Evolutionary conservation across 2,888 invertebrate species (phyloP).

Genomic region (Dryadula phaetusa): DNA sequence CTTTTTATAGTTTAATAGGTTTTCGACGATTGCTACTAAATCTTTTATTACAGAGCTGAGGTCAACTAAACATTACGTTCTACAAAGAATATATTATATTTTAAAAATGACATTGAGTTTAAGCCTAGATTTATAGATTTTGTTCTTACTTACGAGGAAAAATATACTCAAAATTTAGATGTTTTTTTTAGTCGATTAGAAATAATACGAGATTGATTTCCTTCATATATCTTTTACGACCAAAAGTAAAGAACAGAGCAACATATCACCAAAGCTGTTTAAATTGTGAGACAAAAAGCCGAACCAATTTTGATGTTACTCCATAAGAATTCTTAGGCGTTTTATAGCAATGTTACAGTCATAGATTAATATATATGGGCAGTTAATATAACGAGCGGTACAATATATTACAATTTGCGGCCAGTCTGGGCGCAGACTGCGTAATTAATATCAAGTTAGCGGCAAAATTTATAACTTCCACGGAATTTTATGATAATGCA

Average conservation of each 20-base stretch:
- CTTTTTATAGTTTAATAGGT: conserved; percentile 33
- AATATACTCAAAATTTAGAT: too few relatives aligned
- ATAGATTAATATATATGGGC: conserved; percentile 46
- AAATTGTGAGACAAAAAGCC: not conserved
- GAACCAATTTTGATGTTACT: not conserved
- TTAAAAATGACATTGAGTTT: not conserved
- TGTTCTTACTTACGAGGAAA: too few relatives aligned
- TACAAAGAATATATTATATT: not conserved
- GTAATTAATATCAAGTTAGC: conserved; percentile 81
- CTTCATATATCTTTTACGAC: too few relatives aligned
- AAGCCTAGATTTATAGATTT: not conserved
- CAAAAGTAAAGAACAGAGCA: too few relatives aligned
- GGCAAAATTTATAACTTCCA: conserved; percentile 63
- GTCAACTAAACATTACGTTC: conserved; percentile 5
- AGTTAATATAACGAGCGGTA: conserved; percentile 49
- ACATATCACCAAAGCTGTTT: too few relatives aligned
- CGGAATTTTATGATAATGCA: conserved; percentile 51
- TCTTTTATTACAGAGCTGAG: conserved; percentile 21
- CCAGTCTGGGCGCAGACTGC: conserved; percentile 58
- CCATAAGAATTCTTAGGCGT: conserved; percentile 24
- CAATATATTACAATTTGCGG: conserved; percentile 56
- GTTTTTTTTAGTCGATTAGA: not conserved
- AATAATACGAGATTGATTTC: too few relatives aligned
- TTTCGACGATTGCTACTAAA: conserved; percentile 27
- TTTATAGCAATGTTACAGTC: conserved; percentile 36